phyloP scores from a whole-genome alignment of 2,113 vertebrate genomes.

The Origma solitaria region DNA sequence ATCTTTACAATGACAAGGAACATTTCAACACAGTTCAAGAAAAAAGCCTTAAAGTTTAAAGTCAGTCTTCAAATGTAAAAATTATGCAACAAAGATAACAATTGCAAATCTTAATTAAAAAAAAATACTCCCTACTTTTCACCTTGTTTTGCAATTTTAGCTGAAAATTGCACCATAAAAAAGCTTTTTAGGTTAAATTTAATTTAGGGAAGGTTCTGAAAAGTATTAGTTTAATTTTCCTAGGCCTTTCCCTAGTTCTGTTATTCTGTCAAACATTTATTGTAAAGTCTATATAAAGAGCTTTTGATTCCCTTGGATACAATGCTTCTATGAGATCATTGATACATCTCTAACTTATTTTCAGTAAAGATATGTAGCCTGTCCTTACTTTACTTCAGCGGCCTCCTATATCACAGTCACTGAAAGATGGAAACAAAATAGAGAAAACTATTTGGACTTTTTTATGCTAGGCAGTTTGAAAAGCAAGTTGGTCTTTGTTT shows the following conservation, averaged over 20 bases:
- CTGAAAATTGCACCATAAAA: background rate
- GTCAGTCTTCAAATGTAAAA: background rate
- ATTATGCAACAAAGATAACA: background rate
- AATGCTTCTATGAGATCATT: background rate
- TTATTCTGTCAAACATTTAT: background rate
- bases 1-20: background rate
- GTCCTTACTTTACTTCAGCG: background rate
- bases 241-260: background rate
- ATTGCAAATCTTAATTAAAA: background rate
- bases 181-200: background rate
- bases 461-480: background rate
- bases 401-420: background rate
- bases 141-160: background rate
- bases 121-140: background rate
- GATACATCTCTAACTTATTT: background rate
- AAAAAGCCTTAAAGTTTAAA: background rate
- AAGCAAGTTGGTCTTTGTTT: background rate
- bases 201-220: background rate
- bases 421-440: background rate
- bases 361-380: background rate
- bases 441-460: background rate
- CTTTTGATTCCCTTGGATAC: background rate
- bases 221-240: background rate
- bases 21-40: background rate
- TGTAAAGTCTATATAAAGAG: background rate